phyloP scores from a whole-genome alignment of 2,113 vertebrate species.

The Cervus canadensis region DNA sequence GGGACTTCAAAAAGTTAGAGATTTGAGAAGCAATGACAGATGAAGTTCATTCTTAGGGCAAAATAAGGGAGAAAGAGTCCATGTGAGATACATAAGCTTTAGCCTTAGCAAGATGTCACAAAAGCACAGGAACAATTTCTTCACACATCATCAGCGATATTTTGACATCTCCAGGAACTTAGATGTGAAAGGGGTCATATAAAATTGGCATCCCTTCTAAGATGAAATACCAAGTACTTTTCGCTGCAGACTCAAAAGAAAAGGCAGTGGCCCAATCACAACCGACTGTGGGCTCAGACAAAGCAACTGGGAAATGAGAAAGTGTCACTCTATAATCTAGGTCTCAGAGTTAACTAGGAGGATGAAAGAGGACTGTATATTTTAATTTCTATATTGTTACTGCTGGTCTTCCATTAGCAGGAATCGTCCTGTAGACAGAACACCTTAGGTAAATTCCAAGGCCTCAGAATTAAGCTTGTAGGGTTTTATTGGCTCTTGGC shows the following conservation, averaged over 20 bases:
- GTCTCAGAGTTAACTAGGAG: conserved; percentile 13
- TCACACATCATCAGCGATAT: neutral
- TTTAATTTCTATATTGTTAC: neutral
- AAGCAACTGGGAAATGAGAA: neutral
- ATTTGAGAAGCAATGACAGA: neutral
- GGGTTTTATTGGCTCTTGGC: neutral
- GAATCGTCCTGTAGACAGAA: neutral
- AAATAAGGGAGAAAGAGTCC: neutral
- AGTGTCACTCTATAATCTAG: neutral
- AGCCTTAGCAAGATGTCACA: neutral
- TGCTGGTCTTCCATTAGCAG: neutral
- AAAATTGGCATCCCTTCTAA: neutral
- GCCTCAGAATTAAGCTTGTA: neutral
- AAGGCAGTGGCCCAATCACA: neutral
- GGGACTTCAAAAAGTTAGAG: neutral
- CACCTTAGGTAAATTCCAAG: neutral
- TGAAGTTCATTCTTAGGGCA: neutral
- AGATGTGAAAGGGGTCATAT: neutral
- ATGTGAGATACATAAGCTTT: neutral
- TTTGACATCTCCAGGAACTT: neutral
- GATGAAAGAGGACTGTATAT: neutral
- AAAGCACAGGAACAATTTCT: neutral
- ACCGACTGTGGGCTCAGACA: neutral
- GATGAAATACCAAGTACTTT: neutral
- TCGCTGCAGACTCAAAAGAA: neutral